Evolutionary conservation across 1,140 invertebrate species (phyloP).

Genomic region (Asobara japonica): DNA sequence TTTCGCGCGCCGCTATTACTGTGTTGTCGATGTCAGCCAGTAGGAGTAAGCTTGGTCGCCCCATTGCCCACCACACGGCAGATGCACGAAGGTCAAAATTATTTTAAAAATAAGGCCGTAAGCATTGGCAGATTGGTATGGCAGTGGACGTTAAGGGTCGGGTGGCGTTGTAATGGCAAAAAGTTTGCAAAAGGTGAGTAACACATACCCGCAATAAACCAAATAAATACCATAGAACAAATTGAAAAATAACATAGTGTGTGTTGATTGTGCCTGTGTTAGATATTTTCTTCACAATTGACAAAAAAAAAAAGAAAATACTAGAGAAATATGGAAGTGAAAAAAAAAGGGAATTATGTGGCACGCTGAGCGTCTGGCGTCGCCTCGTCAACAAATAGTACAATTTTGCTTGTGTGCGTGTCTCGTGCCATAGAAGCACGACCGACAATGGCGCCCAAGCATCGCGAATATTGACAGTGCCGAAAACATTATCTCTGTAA

Average conservation of each 20-base stretch:
- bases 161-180: constrained; percentile 70
- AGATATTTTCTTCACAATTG: no score
- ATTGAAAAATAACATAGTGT: constrained; percentile 4
- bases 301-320: no score
- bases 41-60: neutral
- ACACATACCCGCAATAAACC: constrained; percentile 43
- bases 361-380: constrained; percentile 20
- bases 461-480: constrained; percentile 57
- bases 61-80: constrained; percentile 55
- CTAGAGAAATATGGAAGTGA: no score
- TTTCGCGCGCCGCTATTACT: neutral
- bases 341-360: neutral
- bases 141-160: constrained; percentile 69
- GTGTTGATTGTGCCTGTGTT: constrained; percentile 26
- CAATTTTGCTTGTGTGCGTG: constrained; percentile 37
- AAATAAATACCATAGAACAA: constrained; percentile 36
- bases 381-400: constrained; percentile 46
- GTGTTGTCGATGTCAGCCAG: neutral
- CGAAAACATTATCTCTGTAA: constrained; percentile 56
- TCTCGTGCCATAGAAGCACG: constrained; percentile 37
- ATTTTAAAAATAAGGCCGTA: constrained; percentile 68
- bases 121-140: constrained; percentile 64
- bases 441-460: constrained; percentile 60
- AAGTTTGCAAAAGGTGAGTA: constrained; percentile 68
- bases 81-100: constrained; percentile 66